Evolutionary conservation across 2,797 vertebrate genomes (phyloP), one percentile per base, ranked within the genome.

Genomic region (Typhlichthys subterraneus): DNA sequence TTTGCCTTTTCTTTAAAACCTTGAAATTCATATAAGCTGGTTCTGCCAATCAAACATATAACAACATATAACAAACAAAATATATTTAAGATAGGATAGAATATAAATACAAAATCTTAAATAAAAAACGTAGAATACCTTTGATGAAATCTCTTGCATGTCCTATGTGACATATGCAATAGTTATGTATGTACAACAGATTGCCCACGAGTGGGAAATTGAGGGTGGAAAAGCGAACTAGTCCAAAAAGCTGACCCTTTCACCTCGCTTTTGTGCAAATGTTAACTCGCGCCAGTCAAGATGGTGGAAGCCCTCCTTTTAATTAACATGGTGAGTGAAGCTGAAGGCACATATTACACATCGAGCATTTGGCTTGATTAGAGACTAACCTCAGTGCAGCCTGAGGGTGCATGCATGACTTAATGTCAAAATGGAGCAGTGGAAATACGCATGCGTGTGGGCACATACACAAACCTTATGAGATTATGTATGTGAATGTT

Each of bases 361-460:
- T 81, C 61, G 78, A 75, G 82, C 81, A 75, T 79, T 78, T 73
- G 78, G 75, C 70, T 72, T 86, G 75, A 88, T 91, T 82, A 83
- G 71, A 85, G 75, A 51, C 52, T 72, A 68, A 84, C 75, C 60
- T 75, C 62, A 45, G 69, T 68, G 73, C 66, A 65, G 79, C 84
- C 59, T 2, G 59, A 53, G 74, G 81, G 68, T 62, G 68, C 61
- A 65, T 83, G 75, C 33, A 84, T 83, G 69, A 85, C 69, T 67
- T 75, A 31, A 72, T 83, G 77, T 73, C 48, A 53, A 69, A 77
- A 42, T 65, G 60, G 51, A 63, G 53, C 60, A 56, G 31, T 45
- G 57, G 49, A 77, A 69, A 79, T 69, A 15, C 33, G 4, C 23
- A 29, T 29, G 4, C 8, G 7, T 38, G 6, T 9, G 33, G 8